Conservation (phyloP, 2,113 vertebrate genomes). For the Tyto alba region DNA sequence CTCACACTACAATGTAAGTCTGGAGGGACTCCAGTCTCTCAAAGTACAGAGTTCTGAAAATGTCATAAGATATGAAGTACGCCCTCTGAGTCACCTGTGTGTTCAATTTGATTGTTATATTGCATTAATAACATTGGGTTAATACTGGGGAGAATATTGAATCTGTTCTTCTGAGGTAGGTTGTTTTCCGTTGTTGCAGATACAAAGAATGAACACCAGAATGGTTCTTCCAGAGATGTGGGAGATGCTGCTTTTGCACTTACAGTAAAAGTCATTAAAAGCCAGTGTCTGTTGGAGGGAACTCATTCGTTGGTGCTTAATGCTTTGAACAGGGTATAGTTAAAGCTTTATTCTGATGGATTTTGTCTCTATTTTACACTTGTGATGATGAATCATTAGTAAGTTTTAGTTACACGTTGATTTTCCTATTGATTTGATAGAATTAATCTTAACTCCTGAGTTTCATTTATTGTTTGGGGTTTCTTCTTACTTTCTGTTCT, state of each 20-base stretch:
- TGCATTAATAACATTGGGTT: neutral
- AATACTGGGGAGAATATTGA: neutral
- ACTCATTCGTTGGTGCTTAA: constrained; percentile 83
- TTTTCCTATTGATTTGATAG: neutral
- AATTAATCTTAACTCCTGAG: neutral
- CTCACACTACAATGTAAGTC: neutral
- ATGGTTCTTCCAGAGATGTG: constrained; percentile 36
- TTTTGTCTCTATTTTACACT: neutral
- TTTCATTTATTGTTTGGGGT: neutral
- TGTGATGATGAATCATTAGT: neutral
- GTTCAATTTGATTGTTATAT: neutral
- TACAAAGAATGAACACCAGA: constrained; percentile 18
- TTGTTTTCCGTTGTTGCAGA: constrained; percentile 52
- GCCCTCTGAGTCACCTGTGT: neutral
- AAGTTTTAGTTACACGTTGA: neutral
- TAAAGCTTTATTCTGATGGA: neutral
- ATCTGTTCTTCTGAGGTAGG: neutral
- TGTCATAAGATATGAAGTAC: neutral
- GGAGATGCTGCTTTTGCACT: constrained; percentile 76
- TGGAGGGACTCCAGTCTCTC: neutral
- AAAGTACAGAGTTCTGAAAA: neutral
- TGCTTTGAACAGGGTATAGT: constrained; percentile 87
- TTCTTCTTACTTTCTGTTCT: neutral
- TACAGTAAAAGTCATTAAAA: constrained; percentile 82
- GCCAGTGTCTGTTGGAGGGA: constrained; percentile 86